These are phyloP conservation scores for Microcaecilia unicolor DNA, from an alignment of 2,797 vertebrate genomes.

Conservation along the genomic window DNA sequence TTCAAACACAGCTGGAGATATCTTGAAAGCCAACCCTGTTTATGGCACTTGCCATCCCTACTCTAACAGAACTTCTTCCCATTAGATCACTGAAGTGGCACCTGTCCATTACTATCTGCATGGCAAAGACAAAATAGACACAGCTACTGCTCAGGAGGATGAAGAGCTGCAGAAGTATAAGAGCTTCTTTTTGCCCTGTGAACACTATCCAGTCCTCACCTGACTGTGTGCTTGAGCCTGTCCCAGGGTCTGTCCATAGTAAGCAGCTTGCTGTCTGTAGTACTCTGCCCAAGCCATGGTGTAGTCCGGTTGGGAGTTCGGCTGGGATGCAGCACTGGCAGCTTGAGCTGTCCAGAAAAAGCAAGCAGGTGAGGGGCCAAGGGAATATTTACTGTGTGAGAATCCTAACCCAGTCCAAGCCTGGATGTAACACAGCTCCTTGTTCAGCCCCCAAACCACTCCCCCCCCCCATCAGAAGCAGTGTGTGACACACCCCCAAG, in stretches of 20 bases:
- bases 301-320: conserved; percentile 88
- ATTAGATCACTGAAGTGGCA: background rate
- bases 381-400: no score
- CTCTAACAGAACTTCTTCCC: background rate
- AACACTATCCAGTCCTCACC: conserved; percentile 35
- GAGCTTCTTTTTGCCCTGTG: no score
- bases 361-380: background rate
- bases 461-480: no score
- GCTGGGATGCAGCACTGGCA: conserved; percentile 76
- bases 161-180: fast-evolving
- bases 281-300: conserved; percentile 92
- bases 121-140: no score
- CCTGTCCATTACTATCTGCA: no score
- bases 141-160: background rate
- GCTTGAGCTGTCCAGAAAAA: conserved; percentile 63
- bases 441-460: no score
- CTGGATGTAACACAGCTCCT: no score
- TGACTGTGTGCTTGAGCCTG: conserved; percentile 85
- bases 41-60: background rate
- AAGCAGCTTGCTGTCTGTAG: conserved; percentile 91
- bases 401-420: no score
- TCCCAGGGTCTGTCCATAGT: conserved; percentile 86
- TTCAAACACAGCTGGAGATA: no score
- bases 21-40: no score
- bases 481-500: no score